Evolutionary conservation across 2,888 invertebrate species (phyloP).

Genomic region (Neoascia interrupta): DNA sequence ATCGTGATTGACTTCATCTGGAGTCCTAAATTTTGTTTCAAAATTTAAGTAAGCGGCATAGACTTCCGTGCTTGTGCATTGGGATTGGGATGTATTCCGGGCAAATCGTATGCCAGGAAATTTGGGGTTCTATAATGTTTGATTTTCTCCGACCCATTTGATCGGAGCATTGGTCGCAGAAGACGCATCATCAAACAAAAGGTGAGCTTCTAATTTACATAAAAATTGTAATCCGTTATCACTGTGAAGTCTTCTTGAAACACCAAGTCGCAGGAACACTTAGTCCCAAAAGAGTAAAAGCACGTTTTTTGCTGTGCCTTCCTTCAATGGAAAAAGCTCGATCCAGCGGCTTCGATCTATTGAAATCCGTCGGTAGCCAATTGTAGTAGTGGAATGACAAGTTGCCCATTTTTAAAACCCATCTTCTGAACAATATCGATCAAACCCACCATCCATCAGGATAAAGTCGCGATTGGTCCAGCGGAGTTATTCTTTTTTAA

Average conservation of each 20-base stretch:
- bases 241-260: constrained; percentile 73
- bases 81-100: constrained; percentile 1
- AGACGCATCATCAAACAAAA: constrained; percentile 39
- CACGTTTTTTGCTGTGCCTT: constrained; percentile 73
- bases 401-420: constrained; percentile 13
- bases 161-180: constrained; percentile 56
- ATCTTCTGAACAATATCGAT: constrained; percentile 10
- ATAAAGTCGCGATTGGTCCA: constrained; percentile 32
- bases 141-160: background rate
- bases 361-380: constrained; percentile 33
- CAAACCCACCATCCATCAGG: background rate
- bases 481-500: background rate
- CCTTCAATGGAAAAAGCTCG: constrained; percentile 73
- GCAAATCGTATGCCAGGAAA: constrained; percentile 11
- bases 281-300: constrained; percentile 72
- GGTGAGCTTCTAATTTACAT: constrained; percentile 71
- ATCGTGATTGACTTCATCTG: constrained; percentile 9
- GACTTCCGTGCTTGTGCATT: constrained; percentile 6
- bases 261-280: constrained; percentile 74
- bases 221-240: constrained; percentile 77
- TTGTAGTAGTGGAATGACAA: constrained; percentile 31
- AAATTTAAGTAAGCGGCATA: constrained; percentile 7
- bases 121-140: constrained; percentile 2
- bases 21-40: constrained; percentile 7
- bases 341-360: constrained; percentile 72